These are phyloP conservation scores for Bujurquina vittata DNA, from an alignment of 2,113 vertebrate species.

Conservation along the genomic window DNA sequence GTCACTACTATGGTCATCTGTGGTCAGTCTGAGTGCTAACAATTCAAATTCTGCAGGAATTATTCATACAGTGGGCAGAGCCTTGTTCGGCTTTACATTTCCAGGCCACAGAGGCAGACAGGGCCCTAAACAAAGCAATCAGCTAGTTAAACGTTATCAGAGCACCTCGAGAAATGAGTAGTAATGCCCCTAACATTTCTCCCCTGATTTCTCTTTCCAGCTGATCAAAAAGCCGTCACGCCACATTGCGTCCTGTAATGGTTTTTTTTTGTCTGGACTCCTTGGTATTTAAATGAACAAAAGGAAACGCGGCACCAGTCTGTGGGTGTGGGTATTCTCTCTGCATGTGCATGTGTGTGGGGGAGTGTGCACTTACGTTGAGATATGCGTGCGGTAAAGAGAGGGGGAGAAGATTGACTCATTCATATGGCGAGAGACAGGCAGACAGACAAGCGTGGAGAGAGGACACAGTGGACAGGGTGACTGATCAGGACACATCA, in stretches of 20 bases:
- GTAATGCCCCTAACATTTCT: constrained; percentile 44
- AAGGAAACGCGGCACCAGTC: constrained; percentile 19
- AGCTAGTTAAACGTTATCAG: constrained; percentile 51
- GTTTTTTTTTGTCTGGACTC: constrained; percentile 43
- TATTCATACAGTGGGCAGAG: not conserved
- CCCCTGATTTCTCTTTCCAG: constrained; percentile 37
- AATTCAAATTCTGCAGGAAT: constrained; percentile 2
- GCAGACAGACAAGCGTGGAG: not conserved
- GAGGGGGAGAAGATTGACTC: constrained; percentile 20
- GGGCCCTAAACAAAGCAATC: constrained; percentile 58
- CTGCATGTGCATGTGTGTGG: not conserved
- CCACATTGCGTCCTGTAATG: constrained; percentile 64
- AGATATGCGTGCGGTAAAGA: not conserved
- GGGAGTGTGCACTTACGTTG: not conserved
- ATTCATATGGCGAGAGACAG: constrained; percentile 14
- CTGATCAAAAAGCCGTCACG: constrained; percentile 56
- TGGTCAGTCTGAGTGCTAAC: not conserved
- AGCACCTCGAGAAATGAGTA: constrained; percentile 49
- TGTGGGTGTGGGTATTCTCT: not conserved
- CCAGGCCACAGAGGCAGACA: not conserved
- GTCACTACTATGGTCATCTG: not conserved
- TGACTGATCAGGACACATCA: constrained; percentile 46
- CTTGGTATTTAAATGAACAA: constrained; percentile 61
- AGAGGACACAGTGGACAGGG: constrained; percentile 1
- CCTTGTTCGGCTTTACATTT: not conserved